phyloP scores from a whole-genome alignment of 2,888 invertebrate genomes.

The Drosophila acutilabella region DNA sequence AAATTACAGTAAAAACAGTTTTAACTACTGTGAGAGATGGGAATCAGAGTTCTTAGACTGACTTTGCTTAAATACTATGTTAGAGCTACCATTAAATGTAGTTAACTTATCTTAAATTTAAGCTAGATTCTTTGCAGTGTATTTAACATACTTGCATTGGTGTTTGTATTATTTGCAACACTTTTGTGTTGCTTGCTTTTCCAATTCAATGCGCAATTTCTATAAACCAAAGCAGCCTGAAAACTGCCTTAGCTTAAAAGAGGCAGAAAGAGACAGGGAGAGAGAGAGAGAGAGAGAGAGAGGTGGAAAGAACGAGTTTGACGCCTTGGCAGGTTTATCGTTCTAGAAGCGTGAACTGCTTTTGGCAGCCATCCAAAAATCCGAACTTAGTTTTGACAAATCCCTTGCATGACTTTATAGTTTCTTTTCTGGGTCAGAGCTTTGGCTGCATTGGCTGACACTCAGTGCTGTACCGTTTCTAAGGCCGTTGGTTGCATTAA shows the following conservation, averaged over 20 bases:
- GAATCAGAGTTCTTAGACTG: too few relatives aligned
- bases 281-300: neutral
- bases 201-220: constrained; percentile 45
- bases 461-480: constrained; percentile 13
- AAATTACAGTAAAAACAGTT: neutral
- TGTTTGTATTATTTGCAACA: constrained; percentile 18
- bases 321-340: constrained; percentile 74
- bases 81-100: too few relatives aligned
- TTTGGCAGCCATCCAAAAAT: constrained; percentile 45
- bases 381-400: constrained; percentile 44
- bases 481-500: constrained; percentile 56
- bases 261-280: neutral
- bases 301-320: constrained; percentile 20
- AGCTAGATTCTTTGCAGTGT: constrained; percentile 3
- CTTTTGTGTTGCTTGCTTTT: constrained; percentile 28
- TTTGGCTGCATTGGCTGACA: constrained; percentile 29
- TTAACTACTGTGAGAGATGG: neutral
- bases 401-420: constrained; percentile 38
- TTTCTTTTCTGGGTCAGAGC: neutral
- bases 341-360: constrained; percentile 27
- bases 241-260: constrained; percentile 28
- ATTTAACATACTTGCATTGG: constrained; percentile 38
- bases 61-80: too few relatives aligned
- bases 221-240: constrained; percentile 17
- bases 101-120: neutral